Conservation (phyloP, 2,888 invertebrate genomes). For the Cremastinae sp. region DNA sequence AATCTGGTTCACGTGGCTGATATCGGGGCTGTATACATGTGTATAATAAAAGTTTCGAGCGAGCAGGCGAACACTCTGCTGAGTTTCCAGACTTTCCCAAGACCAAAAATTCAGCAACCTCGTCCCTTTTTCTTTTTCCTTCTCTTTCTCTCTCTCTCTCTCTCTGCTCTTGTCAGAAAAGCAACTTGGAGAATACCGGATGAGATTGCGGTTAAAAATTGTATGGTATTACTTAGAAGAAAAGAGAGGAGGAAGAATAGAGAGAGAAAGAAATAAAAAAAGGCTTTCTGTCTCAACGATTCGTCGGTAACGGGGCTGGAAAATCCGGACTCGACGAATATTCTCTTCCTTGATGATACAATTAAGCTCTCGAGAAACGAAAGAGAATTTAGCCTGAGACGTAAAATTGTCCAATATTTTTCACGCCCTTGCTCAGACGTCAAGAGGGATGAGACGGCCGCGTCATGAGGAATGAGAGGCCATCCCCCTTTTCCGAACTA, state of each 20-base stretch:
- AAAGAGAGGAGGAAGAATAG: too few relatives aligned
- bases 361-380: conserved; percentile 74
- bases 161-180: conserved; percentile 56
- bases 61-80: conserved; percentile 38
- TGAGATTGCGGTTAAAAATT: conserved; percentile 79
- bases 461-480: conserved; percentile 61
- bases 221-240: conserved; percentile 77
- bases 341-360: conserved; percentile 77
- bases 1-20: conserved; percentile 54
- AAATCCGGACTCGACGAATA: conserved; percentile 49
- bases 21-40: conserved; percentile 23
- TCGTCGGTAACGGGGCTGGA: conserved; percentile 27
- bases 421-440: conserved; percentile 69
- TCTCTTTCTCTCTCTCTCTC: conserved; percentile 1
- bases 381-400: conserved; percentile 75
- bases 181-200: conserved; percentile 68
- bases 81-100: conserved; percentile 42
- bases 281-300: conserved; percentile 68
- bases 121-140: background rate
- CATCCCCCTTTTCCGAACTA: conserved; percentile 16
- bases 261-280: too few relatives aligned
- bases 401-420: conserved; percentile 80
- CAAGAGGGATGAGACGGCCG: conserved; percentile 63
- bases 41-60: conserved; percentile 27
- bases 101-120: conserved; percentile 28